These are phyloP conservation scores for Cetonia aurata DNA, from an alignment of 2,888 invertebrate genomes.

Conservation along the genomic window DNA sequence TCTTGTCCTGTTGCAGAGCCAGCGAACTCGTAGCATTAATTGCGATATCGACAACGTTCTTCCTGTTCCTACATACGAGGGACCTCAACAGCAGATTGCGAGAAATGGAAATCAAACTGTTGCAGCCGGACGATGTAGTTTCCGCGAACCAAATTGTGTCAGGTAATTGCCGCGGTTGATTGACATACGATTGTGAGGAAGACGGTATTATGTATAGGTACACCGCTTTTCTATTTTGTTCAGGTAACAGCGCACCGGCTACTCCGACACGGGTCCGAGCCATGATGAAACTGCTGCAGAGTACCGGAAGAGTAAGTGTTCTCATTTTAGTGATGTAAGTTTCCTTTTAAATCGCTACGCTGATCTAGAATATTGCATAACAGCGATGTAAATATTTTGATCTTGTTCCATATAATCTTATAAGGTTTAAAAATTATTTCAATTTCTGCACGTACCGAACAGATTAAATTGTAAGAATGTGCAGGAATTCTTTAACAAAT, in stretches of 20 bases:
- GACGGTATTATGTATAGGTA: neutral
- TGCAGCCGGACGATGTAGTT: slow-evolving; percentile 71
- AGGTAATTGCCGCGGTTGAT: slow-evolving; percentile 60
- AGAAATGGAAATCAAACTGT: slow-evolving; percentile 82
- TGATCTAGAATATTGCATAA: neutral
- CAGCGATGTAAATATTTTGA: too few species aligned
- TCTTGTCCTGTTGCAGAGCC: slow-evolving; percentile 74
- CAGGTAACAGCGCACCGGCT: slow-evolving; percentile 51
- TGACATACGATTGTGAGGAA: neutral
- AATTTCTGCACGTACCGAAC: too few species aligned
- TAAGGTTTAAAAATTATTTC: too few species aligned
- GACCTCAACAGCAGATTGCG: slow-evolving; percentile 84
- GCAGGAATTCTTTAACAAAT: too few species aligned
- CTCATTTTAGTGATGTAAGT: neutral
- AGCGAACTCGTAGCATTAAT: slow-evolving; percentile 86
- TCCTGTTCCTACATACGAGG: slow-evolving; percentile 87
- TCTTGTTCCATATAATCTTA: too few species aligned
- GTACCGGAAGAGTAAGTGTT: slow-evolving; percentile 72
- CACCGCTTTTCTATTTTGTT: slow-evolving; percentile 1
- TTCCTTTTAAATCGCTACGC: neutral
- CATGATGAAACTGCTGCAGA: slow-evolving; percentile 71
- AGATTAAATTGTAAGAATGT: too few species aligned
- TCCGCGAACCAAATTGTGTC: slow-evolving; percentile 69
- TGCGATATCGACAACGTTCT: slow-evolving; percentile 86
- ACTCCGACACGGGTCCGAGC: slow-evolving; percentile 61